Percentiles rank a stretch among this genome's conserved stretches.
These are phyloP conservation scores for Drepana falcataria DNA, from an alignment of 2,888 invertebrate species.

Conservation along the genomic window DNA sequence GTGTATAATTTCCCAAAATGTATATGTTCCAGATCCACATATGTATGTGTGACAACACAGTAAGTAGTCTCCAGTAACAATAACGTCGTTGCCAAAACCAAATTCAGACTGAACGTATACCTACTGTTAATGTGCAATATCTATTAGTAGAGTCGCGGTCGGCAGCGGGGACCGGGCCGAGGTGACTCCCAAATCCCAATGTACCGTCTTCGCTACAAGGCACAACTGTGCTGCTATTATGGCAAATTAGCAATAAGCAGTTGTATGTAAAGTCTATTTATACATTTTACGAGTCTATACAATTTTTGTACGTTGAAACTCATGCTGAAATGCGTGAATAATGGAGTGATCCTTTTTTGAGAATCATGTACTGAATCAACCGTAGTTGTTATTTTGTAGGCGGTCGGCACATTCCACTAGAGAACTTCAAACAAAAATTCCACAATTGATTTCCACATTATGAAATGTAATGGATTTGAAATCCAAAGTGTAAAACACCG, in stretches of 20 bases:
- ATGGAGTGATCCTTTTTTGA: conserved; percentile 75
- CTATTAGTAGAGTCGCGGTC: conserved; percentile 18
- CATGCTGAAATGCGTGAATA: conserved; percentile 67
- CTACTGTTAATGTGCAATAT: conserved; percentile 59
- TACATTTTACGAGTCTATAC: conserved; percentile 78
- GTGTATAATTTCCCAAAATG: conserved; percentile 5
- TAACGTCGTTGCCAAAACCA: conserved; percentile 73
- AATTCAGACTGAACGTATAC: conserved; percentile 73
- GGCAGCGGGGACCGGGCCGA: conserved; percentile 18
- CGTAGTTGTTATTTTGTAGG: conserved; percentile 74
- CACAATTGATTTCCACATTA: conserved; percentile 75
- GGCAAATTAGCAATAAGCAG: conserved; percentile 76
- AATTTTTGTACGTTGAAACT: conserved; percentile 74
- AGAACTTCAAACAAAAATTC: conserved; percentile 69
- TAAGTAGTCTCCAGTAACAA: conserved; percentile 35
- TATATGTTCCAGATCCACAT: neutral
- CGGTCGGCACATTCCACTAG: conserved; percentile 78
- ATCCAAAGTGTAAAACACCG: conserved; percentile 64
- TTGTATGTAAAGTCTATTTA: conserved; percentile 77
- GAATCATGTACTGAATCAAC: conserved; percentile 75
- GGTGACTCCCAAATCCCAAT: conserved; percentile 26
- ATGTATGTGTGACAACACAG: neutral
- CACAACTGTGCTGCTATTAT: conserved; percentile 37
- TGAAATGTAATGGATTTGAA: conserved; percentile 69
- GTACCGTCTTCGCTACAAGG: conserved; percentile 26